Base-by-base conservation (phyloP, 2,888 invertebrate genomes). In the Sminthurides aquaticus region DNA sequence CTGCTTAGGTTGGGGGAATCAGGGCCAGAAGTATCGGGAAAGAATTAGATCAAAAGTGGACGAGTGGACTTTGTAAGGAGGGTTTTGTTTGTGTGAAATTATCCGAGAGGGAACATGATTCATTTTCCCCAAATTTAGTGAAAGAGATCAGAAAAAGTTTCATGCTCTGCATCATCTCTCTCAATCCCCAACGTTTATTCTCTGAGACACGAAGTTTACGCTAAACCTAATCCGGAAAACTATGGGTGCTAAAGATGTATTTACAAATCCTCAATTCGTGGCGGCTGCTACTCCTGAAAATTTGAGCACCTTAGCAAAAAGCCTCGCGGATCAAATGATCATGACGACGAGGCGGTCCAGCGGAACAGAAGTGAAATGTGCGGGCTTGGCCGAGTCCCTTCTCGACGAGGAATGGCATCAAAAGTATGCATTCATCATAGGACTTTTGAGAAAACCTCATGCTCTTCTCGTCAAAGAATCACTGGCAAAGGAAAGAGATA, bases 181-280 rank as follows among this genome's bases (percentile, higher is more conserved):
- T 15, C 15, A 8, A 43, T 15, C 15, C 48, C 15, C 48, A 43
- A 43, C n/a, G 24, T n/a, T 24, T 20, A 52, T 20, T n/a, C 20
- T 52, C n/a, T 8, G 52, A n/a, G n/a, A 5, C n/a, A 5, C 8
- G 20, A 52, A 11, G 24, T n/a, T n/a, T n/a, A 11, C 26, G 25
- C 26, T 56, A 3, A 22, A 18, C 24, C 20, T 11, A 56, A 18
- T 56, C 11, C 57, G n/a, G n/a, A 57, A 48, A 29, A 55, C 49
- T 28, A 73, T 73, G 73, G 73, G 73, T 69, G 73, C 73, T 55
- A 71, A 71, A 59, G 73, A 73, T 66, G 67, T 71, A 26, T 71
- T 72, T 55, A 64, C 70, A 20, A 73, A 73, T 61, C 68, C 73
- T 29, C 71, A 71, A 65, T 70, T 71, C 60, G 57, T 68, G 59